Base-by-base conservation (phyloP, 2,888 invertebrate species). In the Perizoma affinitatum region DNA sequence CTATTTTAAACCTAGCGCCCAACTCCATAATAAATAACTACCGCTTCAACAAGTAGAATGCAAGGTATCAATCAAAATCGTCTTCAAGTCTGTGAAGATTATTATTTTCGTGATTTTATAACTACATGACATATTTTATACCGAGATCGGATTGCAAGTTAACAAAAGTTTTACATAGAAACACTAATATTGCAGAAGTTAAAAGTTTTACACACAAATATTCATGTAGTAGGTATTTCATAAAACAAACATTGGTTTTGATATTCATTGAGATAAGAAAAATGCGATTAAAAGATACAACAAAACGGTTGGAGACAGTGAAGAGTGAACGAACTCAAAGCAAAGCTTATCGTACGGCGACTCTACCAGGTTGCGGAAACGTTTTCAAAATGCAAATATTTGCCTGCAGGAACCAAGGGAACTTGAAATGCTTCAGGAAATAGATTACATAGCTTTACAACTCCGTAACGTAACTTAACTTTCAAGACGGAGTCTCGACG, bases 291-390 rank as follows among this genome's bases (percentile, higher is more conserved):
- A 63, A 50, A 63, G 54, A 73, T 69, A 61, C 46, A 58, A 52
- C 49, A 40, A 61, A 52, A 55, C 68, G 61, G 68, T 66, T 69
- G 69, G 67, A 64, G 53, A 62, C 71, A 63, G 51, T 35, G 54
- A 59, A 58, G 70, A 73, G 86, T 86, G 80, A 87, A 83, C 76
- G 84, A 87, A 82, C 86, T 75, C 59, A 69, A 74, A 78, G 72
- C 66, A 59, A 62, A 48, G 72, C 76, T 87, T 86, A 88, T 87
- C 86, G 83, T 81, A 47, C 81, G 70, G 58, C 66, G 78, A 75
- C 78, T 71, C 73, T 51, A 57, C 50, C 58, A 51, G 58, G 67
- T 73, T 69, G 75, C 74, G 78, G 77, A 82, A 83, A 79, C 62
- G 72, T 64, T 68, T 72, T 66, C 65, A 63, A 75, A 22, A 75